Evolutionary conservation across 2,797 vertebrate genomes (phyloP), one percentile per base, ranked within the genome.

Genomic region (Capromys pilorides): DNA sequence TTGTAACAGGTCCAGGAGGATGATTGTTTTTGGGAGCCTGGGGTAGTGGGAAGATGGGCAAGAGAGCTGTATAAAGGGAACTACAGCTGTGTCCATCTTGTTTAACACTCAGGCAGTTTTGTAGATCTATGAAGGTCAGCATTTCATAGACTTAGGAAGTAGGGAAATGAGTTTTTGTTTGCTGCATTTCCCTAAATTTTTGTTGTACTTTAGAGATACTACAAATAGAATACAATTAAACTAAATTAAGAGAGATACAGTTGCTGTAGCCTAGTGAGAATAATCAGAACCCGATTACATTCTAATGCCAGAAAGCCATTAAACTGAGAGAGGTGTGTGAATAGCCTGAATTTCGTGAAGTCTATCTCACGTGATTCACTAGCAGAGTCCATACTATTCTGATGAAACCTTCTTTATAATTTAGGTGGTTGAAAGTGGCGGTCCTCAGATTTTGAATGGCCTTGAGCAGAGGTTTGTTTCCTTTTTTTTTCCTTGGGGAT

Each of bases 381-480:
- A 2, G 4, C 49, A 57, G 28, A 4, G 45, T 91, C 8, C 21
- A 2, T 14, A 12, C 24, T 80, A 12, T 94, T 45, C 81, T 97
- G 59, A 97, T 28, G 67, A 9, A 31, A 83, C 88, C 36, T 93
- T 97, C 54, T 88, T 94, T 96, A 62, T 66, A 94, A 97, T 86
- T 61, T 96, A 99, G 99, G 98, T 99, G 3, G 98, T 98, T 24
- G 98, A 99, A 36, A 97, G 97, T 86, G 98, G 98, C 26, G 98
- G 98, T 57, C 90, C 26, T 2, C 89, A 97, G 54, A 97, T 98
- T 6, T 97, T 99, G 51, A 98, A 99, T 97, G 97, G 97, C 79
- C 88, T 99, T 91, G 99, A 99, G 98, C 99, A 99, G 96, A 99
- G 98, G 99, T 99, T 98, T 93, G 98, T 86, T 96, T 96, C 21